Conservation (phyloP, 2,797 vertebrate genomes). For the Acridotheres tristis region DNA sequence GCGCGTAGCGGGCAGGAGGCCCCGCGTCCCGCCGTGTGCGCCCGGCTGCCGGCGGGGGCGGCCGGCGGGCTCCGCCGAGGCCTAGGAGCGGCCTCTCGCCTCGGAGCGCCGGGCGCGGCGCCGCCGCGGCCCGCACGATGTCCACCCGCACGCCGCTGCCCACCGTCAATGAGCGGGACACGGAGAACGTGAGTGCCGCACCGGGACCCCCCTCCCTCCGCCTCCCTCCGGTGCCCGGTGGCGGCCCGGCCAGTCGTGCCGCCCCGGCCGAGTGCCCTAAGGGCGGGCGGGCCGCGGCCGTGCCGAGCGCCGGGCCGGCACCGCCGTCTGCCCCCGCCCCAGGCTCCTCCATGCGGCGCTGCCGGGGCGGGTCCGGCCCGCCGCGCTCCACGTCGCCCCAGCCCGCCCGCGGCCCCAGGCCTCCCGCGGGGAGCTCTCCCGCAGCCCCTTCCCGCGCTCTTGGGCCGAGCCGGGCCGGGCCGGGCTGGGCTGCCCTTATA, state of each 20-base stretch:
- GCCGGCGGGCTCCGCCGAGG: constrained; percentile 51
- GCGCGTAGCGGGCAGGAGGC: constrained; percentile 44
- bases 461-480: not conserved
- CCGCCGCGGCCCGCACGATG: constrained; percentile 76
- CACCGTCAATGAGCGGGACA: constrained; percentile 93
- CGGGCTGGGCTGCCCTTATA: not conserved
- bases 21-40: not conserved
- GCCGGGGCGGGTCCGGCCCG: constrained; percentile 2
- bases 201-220: not conserved
- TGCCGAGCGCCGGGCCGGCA: not conserved
- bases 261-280: not conserved
- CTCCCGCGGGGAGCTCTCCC: not conserved
- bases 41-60: constrained; percentile 6
- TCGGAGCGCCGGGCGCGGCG: constrained; percentile 26
- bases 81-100: constrained; percentile 21
- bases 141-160: constrained; percentile 96
- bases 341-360: constrained; percentile 16
- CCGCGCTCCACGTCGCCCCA: not conserved
- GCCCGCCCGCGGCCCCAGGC: not conserved
- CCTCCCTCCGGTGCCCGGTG: not conserved
- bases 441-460: not conserved
- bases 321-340: not conserved
- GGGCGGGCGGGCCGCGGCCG: not conserved
- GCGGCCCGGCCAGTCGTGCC: not conserved
- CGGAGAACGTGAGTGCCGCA: constrained; percentile 88